Percentiles rank a stretch among this genome's conserved stretches.
These are phyloP conservation scores for Cherax quadricarinatus DNA, from an alignment of 1,140 invertebrate genomes.

Conservation along the genomic window DNA sequence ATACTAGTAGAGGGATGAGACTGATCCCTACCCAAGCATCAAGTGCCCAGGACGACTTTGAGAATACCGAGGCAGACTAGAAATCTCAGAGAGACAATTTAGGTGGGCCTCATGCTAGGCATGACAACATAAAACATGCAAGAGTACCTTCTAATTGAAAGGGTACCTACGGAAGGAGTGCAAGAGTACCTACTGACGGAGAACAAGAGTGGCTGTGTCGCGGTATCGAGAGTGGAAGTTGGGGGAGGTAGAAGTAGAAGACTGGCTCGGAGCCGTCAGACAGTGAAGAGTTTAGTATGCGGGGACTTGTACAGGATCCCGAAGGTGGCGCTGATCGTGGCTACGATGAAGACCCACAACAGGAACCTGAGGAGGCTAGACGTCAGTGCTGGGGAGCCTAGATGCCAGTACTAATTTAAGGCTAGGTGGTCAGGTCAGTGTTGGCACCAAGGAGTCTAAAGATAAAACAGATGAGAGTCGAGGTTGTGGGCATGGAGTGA, in stretches of 20 bases:
- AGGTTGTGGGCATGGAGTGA: too few relatives aligned
- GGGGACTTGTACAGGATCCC: conserved; percentile 77
- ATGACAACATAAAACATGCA: too few relatives aligned
- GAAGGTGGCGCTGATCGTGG: conserved; percentile 76
- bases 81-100: too few relatives aligned
- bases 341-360: conserved; percentile 75
- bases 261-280: conserved; percentile 57
- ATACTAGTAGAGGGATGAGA: too few relatives aligned
- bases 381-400: neutral
- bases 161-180: too few relatives aligned
- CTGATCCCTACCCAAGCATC: too few relatives aligned
- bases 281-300: conserved; percentile 76
- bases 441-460: too few relatives aligned
- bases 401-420: neutral
- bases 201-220: conserved; percentile 10
- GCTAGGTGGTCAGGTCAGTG: neutral
- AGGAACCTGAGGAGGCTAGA: conserved; percentile 74
- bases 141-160: too few relatives aligned
- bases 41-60: too few relatives aligned
- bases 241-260: neutral
- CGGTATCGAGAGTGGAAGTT: neutral
- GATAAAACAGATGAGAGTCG: too few relatives aligned
- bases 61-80: too few relatives aligned
- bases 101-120: too few relatives aligned
- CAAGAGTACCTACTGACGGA: conserved; percentile 18